Evolutionary conservation across 2,113 vertebrate species (phyloP).

Genomic region (Gracilinanus agilis): DNA sequence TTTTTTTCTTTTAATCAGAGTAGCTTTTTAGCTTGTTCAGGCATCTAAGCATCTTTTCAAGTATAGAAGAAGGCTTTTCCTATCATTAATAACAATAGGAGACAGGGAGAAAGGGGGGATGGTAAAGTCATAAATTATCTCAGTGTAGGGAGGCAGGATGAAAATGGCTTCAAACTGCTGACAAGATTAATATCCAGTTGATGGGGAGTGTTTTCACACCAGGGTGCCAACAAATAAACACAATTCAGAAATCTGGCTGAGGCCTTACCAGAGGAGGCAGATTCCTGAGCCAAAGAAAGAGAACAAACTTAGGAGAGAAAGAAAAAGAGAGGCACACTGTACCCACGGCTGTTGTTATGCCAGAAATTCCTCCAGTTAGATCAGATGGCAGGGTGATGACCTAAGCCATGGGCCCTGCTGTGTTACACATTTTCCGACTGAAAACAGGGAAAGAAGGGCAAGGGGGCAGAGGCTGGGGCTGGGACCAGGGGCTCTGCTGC

Average conservation of each 20-base stretch:
- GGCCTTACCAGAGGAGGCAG: conserved; percentile 70
- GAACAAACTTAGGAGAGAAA: conserved; percentile 59
- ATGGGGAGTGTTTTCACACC: conserved; percentile 92
- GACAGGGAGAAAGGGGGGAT: conserved; percentile 65
- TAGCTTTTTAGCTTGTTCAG: conserved; percentile 28
- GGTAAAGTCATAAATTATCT: conserved; percentile 84
- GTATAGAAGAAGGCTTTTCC: conserved; percentile 32
- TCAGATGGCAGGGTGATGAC: conserved; percentile 55
- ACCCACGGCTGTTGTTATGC: conserved; percentile 80
- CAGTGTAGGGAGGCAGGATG: conserved; percentile 75
- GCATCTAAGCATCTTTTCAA: neutral
- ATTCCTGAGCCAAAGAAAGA: conserved; percentile 73
- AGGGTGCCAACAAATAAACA: conserved; percentile 98
- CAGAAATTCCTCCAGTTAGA: conserved; percentile 85
- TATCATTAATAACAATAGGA: conserved; percentile 66
- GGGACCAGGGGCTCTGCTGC: conserved; percentile 29
- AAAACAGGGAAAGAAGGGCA: conserved; percentile 56
- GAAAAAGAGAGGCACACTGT: conserved; percentile 59
- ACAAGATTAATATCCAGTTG: conserved; percentile 97
- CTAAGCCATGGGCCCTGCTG: conserved; percentile 30
- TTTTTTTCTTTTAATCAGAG: conserved; percentile 15
- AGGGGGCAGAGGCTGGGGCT: neutral
- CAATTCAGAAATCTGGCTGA: conserved; percentile 90
- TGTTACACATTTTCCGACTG: conserved; percentile 69
- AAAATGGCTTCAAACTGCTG: conserved; percentile 86